Conservation (phyloP, 2,113 vertebrate species). For the Myotis davidii region DNA sequence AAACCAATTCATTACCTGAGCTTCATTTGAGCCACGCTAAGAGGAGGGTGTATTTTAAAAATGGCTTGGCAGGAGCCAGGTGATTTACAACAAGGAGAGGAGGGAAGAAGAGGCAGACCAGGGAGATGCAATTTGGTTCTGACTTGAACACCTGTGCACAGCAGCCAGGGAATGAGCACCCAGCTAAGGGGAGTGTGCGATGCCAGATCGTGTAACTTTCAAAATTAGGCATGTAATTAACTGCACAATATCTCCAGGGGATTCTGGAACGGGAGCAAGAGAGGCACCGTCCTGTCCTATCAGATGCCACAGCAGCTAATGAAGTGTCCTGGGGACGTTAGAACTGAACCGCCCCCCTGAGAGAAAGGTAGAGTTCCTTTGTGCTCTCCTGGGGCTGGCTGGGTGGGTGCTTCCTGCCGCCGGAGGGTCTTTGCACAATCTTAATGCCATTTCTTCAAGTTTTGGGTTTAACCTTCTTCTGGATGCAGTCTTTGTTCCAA, state of each 20-base stretch:
- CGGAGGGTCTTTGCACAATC: rapidly evolving
- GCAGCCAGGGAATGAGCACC: not conserved
- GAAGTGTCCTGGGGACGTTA: not conserved
- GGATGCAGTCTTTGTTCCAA: not conserved
- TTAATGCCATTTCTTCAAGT: not conserved
- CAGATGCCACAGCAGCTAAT: rapidly evolving
- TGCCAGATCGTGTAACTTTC: not conserved
- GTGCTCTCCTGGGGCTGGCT: not conserved
- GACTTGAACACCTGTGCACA: conserved; percentile 9
- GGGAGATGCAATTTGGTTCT: not conserved
- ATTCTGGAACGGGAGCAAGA: conserved; percentile 7
- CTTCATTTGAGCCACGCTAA: rapidly evolving
- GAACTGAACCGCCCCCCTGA: not conserved
- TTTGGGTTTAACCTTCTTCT: not conserved
- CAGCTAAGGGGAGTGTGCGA: not conserved
- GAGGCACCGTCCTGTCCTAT: not conserved
- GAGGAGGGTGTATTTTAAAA: not conserved
- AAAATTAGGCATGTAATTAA: conserved; percentile 20
- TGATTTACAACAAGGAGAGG: not conserved
- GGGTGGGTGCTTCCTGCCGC: rapidly evolving
- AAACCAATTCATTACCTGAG: not conserved
- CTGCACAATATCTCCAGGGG: not conserved
- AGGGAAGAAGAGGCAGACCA: not conserved
- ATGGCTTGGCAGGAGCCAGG: not conserved
- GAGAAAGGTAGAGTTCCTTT: rapidly evolving